Evolutionary conservation across 1,140 invertebrate genomes (phyloP), one percentile per base, ranked within the genome.

Genomic region (Halesus radiatus): DNA sequence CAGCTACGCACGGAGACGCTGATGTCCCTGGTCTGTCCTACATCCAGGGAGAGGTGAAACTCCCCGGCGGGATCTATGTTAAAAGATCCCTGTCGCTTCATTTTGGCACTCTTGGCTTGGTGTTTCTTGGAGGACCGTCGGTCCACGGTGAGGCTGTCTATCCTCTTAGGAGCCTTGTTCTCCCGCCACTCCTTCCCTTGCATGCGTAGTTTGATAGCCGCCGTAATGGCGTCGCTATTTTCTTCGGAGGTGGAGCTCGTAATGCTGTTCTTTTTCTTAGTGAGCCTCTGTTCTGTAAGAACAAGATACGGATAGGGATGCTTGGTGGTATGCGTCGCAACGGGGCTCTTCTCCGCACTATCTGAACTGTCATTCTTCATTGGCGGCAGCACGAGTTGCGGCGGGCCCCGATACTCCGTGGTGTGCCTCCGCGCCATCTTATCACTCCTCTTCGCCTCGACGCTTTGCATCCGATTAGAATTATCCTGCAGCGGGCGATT

Each of bases 181-280:
- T 83, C 80, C 53, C 80, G 22, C 79, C 82, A 80, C 52, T 83
- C 81, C n/a, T 79, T 77, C 7, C 68, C 72, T 70, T 76, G 81
- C 76, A 80, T 80, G 50, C 72, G 53, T 10, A 80, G 18, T 53
- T 80, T 78, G 50, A 80, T 75, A 8, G 81, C 79, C n/a, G 78
- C 60, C 15, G 79, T 68, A 8, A 80, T 72, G 15, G 52, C 58
- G 18, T 83, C 81, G 58, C 81, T 78, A 32, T 79, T 82, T 52
- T 82, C 81, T 77, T 82, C 81, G 4, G 81, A 82, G 6, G 81
- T 80, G 3, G 81, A 77, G 64, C 81, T 82, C 3, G 77, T 82
- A 13, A 78, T 74, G 32, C 78, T 80, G 52, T 52, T 80, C 52
- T 80, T 79, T 32, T 82, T 82, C 20, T 73, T 58, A 10, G 52